These are phyloP conservation scores for Lutjanus campechanus DNA, from an alignment of 2,797 vertebrate species.

Conservation along the genomic window DNA sequence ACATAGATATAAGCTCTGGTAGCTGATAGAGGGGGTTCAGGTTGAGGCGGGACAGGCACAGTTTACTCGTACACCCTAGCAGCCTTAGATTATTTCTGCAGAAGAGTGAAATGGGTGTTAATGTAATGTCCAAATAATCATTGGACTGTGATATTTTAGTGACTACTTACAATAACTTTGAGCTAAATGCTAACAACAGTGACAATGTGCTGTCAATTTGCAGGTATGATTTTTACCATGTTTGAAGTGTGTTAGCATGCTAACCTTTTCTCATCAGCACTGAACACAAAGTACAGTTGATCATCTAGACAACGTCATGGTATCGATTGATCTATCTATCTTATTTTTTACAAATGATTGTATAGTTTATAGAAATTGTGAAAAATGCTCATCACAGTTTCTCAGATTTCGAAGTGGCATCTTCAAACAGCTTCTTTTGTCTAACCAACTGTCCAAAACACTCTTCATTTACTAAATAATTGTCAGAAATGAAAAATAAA, in stretches of 20 bases:
- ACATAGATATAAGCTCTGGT: slow-evolving; percentile 2
- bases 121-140: neutral
- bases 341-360: too few relatives aligned
- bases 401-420: too few relatives aligned
- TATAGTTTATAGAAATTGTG: too few relatives aligned
- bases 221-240: neutral
- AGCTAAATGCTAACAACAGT: neutral
- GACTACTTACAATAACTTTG: neutral
- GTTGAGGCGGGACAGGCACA: neutral
- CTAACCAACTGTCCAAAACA: too few relatives aligned
- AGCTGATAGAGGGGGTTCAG: neutral
- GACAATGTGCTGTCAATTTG: neutral
- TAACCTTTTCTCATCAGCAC: neutral
- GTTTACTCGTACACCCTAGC: neutral
- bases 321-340: too few relatives aligned
- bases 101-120: neutral
- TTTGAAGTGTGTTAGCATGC: neutral
- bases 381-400: too few relatives aligned
- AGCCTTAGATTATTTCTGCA: neutral
- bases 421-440: too few relatives aligned
- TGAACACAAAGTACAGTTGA: neutral
- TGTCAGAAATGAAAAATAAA: too few relatives aligned
- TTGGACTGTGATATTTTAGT: neutral
- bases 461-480: too few relatives aligned
- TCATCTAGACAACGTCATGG: neutral